A percentile compares a stretch with the other conserved stretches of the same genome.
Conservation (phyloP, 2,113 vertebrate species). For the Mesocricetus auratus region DNA sequence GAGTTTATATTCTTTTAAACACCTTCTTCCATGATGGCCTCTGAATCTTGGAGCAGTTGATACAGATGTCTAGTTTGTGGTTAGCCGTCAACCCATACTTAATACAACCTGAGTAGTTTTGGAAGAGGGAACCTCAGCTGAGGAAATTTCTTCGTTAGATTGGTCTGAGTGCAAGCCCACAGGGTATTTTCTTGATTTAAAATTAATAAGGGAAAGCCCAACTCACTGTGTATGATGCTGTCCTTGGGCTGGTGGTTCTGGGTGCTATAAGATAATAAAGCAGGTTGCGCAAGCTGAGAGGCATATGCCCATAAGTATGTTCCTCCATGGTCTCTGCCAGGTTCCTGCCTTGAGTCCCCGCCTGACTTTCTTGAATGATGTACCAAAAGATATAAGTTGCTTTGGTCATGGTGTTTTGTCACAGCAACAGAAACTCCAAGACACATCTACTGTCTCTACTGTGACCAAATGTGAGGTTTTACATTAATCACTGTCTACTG, state of each 20-base stretch:
- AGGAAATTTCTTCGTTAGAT: not conserved
- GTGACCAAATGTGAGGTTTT: not conserved
- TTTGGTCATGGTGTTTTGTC: not conserved
- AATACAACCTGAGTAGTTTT: not conserved
- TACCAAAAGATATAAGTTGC: not conserved
- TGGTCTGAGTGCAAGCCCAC: not conserved
- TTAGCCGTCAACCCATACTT: not conserved
- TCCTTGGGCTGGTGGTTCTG: not conserved
- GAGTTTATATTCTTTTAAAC: not conserved
- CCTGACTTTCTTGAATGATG: not conserved
- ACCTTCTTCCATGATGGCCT: not conserved
- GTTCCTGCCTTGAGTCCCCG: not conserved
- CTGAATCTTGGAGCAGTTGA: not conserved
- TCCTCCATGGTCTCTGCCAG: not conserved
- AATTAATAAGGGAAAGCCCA: not conserved
- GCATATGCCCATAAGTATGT: not conserved
- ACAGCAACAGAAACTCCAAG: not conserved
- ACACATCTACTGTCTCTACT: not conserved
- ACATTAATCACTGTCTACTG: not conserved
- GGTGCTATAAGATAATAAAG: too few species aligned
- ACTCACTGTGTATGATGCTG: not conserved
- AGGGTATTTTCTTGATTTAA: not conserved
- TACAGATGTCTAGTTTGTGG: not conserved
- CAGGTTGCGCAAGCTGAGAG: too few species aligned
- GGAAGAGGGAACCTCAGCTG: not conserved